Base-by-base conservation (phyloP, 2,888 invertebrate genomes). In the Calliopum simillimum region DNA sequence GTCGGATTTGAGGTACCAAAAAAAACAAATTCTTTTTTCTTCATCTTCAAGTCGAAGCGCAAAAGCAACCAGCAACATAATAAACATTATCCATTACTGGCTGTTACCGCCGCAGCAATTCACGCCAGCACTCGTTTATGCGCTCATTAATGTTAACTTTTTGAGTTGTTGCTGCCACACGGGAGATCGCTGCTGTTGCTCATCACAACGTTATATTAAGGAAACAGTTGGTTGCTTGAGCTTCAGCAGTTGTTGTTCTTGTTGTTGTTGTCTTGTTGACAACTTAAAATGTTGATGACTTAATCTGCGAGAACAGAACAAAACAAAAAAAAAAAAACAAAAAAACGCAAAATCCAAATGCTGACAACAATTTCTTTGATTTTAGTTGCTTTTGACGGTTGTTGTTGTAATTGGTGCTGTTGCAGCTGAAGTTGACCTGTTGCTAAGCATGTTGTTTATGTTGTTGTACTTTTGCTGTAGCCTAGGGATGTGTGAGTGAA, bases 271-370 rank as follows among this genome's bases (percentile, higher is more conserved):
- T 43, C 59, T 76, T 76, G 70, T 77, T 77, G 77, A 77, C 77
- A 77, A 77, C 75, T 77, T 71, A 73, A 77, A 76, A 75, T 74
- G 75, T 76, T 77, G 77, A 77, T 76, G 77, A 72, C 76, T 77
- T 77, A 76, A 77, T 77, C 76, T 73, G 69, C 41, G 73, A 25
- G 44, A 44, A 61, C 44, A 59, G n/a, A n/a, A n/a, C n/a, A 33
- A 33, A 33, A 33, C 2, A 8, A 33, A 33, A 41, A 47, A 67
- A 49, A 59, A 21, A 59, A 58, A 41, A 8, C n/a, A n/a, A n/a
- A n/a, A n/a, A n/a, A n/a, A n/a, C n/a, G n/a, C n/a, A n/a, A n/a
- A n/a, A n/a, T 58, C 58, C 58, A 6, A 19, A 33, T 33, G 8
- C 58, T 67, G 67, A 58, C 59, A 58, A 59, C 21, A 47, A n/a